phyloP scores from a whole-genome alignment of 2,888 invertebrate genomes.

The Charanyca ferruginea region DNA sequence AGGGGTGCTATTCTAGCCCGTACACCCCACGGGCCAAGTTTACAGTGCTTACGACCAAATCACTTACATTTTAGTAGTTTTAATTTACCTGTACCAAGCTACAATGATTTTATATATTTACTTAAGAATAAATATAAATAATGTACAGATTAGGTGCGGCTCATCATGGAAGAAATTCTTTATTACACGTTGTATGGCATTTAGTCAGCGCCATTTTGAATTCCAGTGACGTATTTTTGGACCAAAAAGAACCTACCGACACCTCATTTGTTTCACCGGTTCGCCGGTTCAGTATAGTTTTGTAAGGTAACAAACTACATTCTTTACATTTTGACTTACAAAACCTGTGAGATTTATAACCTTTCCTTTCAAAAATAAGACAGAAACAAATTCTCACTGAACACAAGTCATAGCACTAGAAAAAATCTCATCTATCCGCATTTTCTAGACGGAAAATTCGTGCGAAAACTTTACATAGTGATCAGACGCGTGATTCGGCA shows the following conservation, averaged over 20 bases:
- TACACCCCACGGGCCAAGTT: too few relatives aligned
- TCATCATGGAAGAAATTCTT: too few relatives aligned
- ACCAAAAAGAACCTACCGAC: not conserved
- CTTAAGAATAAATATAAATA: too few relatives aligned
- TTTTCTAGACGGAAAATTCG: constrained; percentile 25
- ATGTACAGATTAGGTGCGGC: too few relatives aligned
- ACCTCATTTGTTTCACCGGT: constrained; percentile 21
- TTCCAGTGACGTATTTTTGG: not conserved
- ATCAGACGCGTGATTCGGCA: constrained; percentile 64
- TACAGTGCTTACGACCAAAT: too few relatives aligned
- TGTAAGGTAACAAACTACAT: not conserved
- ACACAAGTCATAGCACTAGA: constrained; percentile 9
- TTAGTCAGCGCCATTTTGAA: constrained; percentile 1
- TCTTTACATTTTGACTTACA: constrained; percentile 11
- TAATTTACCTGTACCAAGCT: too few relatives aligned
- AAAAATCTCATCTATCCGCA: constrained; percentile 27
- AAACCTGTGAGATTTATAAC: constrained; percentile 13
- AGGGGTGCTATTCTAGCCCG: too few relatives aligned
- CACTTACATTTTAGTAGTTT: too few relatives aligned
- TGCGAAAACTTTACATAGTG: constrained; percentile 38
- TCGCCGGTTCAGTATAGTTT: constrained; percentile 37
- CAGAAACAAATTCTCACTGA: constrained; percentile 33
- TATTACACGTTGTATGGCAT: too few relatives aligned
- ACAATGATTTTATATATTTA: too few relatives aligned
- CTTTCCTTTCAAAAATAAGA: constrained; percentile 19